These are phyloP conservation scores for Bunonema sp. DNA, from an alignment of 2,888 invertebrate genomes.

Conservation along the genomic window DNA sequence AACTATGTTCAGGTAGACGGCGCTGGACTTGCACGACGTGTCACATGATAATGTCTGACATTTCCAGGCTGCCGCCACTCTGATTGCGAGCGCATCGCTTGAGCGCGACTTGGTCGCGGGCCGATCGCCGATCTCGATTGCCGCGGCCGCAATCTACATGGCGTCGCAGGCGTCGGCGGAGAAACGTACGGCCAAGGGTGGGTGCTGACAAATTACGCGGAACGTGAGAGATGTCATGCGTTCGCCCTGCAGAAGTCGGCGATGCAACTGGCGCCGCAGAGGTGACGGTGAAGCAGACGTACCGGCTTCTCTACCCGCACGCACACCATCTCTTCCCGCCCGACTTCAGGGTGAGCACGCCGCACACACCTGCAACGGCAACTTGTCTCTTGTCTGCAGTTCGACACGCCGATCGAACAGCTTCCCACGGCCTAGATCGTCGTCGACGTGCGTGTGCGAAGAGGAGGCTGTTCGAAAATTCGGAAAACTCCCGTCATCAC, in stretches of 20 bases:
- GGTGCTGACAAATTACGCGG: not conserved
- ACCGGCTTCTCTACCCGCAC: constrained; percentile 94
- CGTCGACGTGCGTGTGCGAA: too few relatives aligned
- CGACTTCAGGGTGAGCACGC: too few relatives aligned
- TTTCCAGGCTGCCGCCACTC: constrained; percentile 63
- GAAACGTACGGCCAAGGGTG: constrained; percentile 73
- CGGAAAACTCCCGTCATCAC: too few relatives aligned
- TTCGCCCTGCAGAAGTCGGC: constrained; percentile 62
- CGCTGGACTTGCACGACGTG: not conserved
- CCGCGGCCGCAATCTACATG: constrained; percentile 98
- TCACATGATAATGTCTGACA: not conserved
- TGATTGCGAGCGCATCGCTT: constrained; percentile 86
- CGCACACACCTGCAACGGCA: too few relatives aligned
- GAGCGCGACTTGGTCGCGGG: constrained; percentile 91
- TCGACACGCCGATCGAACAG: too few relatives aligned
- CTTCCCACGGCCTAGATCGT: too few relatives aligned
- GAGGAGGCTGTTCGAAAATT: too few relatives aligned
- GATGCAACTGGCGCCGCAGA: constrained; percentile 96
- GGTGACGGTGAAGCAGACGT: constrained; percentile 87
- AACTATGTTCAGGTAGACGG: constrained; percentile 43
- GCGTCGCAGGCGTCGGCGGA: constrained; percentile 88
- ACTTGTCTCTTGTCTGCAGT: too few relatives aligned
- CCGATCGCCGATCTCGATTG: constrained; percentile 90
- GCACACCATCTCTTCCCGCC: too few relatives aligned
- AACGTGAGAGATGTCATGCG: too few relatives aligned